phyloP scores from a whole-genome alignment of 2,888 invertebrate species.

The Lissocephala sabroskyi region DNA sequence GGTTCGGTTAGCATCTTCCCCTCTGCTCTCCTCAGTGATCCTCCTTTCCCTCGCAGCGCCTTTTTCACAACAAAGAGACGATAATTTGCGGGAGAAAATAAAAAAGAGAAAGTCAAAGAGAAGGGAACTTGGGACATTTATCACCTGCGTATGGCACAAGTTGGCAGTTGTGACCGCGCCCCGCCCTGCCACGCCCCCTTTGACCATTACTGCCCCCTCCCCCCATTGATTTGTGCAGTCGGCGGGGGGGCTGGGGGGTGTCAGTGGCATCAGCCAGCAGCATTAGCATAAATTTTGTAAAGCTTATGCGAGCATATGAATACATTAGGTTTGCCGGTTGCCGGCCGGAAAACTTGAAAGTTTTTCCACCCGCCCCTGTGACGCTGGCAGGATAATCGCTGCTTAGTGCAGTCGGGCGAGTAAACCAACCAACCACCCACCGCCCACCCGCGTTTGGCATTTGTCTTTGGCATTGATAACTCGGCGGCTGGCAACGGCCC shows the following conservation, averaged over 20 bases:
- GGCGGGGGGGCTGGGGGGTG: background rate
- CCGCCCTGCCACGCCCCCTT: too few relatives aligned
- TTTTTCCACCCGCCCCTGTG: background rate
- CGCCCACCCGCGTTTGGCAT: background rate
- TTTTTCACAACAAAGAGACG: too few relatives aligned
- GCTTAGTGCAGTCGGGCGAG: constrained; percentile 60
- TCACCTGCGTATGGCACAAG: too few relatives aligned
- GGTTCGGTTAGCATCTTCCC: too few relatives aligned
- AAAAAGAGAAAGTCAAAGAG: background rate
- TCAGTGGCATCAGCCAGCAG: background rate
- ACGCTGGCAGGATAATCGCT: constrained; percentile 52
- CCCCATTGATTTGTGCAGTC: too few relatives aligned
- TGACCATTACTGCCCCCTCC: too few relatives aligned
- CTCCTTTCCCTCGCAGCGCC: too few relatives aligned
- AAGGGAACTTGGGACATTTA: constrained; percentile 40
- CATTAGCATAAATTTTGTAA: constrained; percentile 55
- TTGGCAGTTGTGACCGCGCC: too few relatives aligned
- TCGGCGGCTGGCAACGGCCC: background rate
- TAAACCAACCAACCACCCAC: constrained; percentile 25
- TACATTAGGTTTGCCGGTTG: constrained; percentile 33
- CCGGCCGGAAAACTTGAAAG: too few relatives aligned
- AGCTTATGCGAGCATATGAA: constrained; percentile 52
- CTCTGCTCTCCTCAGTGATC: too few relatives aligned
- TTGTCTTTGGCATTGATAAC: background rate
- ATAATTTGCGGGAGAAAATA: too few relatives aligned